Base-by-base conservation (phyloP, 2,113 vertebrate species). In the Cinclus cinclus region DNA sequence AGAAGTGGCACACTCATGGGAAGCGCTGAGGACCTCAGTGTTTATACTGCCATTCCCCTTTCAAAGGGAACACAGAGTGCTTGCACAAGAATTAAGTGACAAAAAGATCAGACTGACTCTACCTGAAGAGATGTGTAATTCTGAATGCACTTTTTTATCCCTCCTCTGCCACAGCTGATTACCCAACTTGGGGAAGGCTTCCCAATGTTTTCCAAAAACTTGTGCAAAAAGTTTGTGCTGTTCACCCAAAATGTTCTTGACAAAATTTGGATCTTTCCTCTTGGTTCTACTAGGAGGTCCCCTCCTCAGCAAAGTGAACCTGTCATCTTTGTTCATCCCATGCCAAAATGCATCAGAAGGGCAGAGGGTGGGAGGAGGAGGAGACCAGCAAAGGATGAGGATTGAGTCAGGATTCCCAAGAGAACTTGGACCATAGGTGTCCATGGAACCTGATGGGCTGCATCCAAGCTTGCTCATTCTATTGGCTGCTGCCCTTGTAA, bases 1-100 rank as follows among this genome's bases (percentile, higher is more conserved):
- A 39, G 10, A 44, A 60, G 33, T 4, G 20, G 25, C 42, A 59
- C 15, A 4, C 0, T 0, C 28, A 10, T 10, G 25, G 55, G 21
- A 13, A 65, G 41, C 9, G 23, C 69, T 69, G 70, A 74, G 75
- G 39, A 90, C 13, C 58, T 52, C 75, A 13, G 50, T 0, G 0
- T 65, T 78, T 56, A 7, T 15, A 3, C 37, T 62, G n/a, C 58
- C 4, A 2, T 49, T 86, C 19, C 23, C 15, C 4, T 46, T 35
- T 14, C 44, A 49, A 49, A 75, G 28, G 56, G n/a, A 83, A 44
- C 3, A 4, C 46, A 39, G 39, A 62, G 37, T 15, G 62, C 14
- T 24, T 2, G 1, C n/a, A 76, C 25, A 5, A 53, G n/a, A 31
- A 80, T 44, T 37, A 23, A n/a, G 30, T 17, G 20, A 42, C 9